Evolutionary conservation across 2,797 vertebrate species (phyloP), one percentile per base, ranked within the genome.

Genomic region (Thaleichthys pacificus): DNA sequence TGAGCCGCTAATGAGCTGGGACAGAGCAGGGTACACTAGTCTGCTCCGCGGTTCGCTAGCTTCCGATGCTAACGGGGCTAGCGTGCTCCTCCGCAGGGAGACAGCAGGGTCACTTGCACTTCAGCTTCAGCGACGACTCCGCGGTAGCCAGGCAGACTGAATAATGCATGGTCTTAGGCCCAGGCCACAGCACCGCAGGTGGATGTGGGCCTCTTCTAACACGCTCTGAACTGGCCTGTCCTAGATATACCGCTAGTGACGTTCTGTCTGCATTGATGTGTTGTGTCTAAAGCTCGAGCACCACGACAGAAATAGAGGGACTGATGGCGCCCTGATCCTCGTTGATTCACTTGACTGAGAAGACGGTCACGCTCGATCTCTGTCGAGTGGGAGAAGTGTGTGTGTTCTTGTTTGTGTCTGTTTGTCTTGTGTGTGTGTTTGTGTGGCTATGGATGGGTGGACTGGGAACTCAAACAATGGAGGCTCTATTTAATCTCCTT

Each of bases 131-230:
- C 35, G 51, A n/a, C 57, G 51, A n/a, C 75, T 68, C 28, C 19
- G 30, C 12, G 62, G 62, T 58, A 67, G 35, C 57, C 73, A 69
- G 54, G 66, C 77, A 12, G 32, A 49, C 79, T 91, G 81, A 92
- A 92, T 91, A 91, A 91, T 90, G 75, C 76, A 90, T 89, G 72
- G 63, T 74, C 73, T 79, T 76, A 70, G 77, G 76, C 38, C 60
- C 60, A 70, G 78, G 77, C 80, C 71, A 62, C 73, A 81, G 68
- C 24, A 49, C 30, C 32, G 19, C 65, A 72, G 2, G 54, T 65
- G 51, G 6, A 35, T 47, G 30, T 42, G 42, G 47, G 3, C 76
- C 72, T 66, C 21, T 24, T 78, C 77, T 42, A 61, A 67, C 65
- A 66, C 66, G 38, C 54, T 15, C 54, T 15, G 38, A 42, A 6